Percentiles rank a stretch among this genome's conserved stretches.
Evolutionary conservation across 1,140 invertebrate species (phyloP).

Genomic region (Magallana ariakensis): DNA sequence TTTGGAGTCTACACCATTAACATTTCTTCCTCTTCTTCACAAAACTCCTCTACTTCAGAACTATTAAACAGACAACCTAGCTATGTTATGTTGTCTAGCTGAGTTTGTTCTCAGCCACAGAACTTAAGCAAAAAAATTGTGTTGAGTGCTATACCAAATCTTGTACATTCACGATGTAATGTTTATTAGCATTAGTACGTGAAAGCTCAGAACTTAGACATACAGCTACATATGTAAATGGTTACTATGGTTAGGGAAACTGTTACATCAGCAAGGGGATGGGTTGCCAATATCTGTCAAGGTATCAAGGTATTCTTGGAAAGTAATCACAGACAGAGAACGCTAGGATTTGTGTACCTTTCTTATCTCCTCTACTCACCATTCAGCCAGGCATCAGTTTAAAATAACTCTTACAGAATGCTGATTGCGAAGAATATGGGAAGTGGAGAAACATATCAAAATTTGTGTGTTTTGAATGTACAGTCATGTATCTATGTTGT

Average conservation of each 20-base stretch:
- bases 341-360: conserved; percentile 21
- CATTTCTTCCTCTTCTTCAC: too few species aligned
- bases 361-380: conserved; percentile 13
- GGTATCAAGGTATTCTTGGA: neutral
- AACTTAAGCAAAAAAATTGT: too few species aligned
- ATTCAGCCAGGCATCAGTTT: conserved; percentile 28
- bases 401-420: conserved; percentile 31
- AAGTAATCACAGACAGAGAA: neutral
- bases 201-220: too few species aligned
- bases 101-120: too few species aligned
- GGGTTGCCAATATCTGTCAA: conserved; percentile 10
- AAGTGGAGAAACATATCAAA: neutral
- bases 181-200: too few species aligned
- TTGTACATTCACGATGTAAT: too few species aligned
- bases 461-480: neutral
- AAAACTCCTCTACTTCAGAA: too few species aligned
- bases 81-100: too few species aligned
- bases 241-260: conserved; percentile 13
- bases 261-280: conserved; percentile 26
- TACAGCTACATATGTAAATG: neutral
- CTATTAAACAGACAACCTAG: too few species aligned
- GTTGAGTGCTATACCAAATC: too few species aligned
- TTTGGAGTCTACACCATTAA: too few species aligned
- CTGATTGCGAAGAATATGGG: neutral
- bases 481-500: neutral